Evolutionary conservation across 2,113 vertebrate genomes (phyloP).

Genomic region (Ranitomeya imitator): DNA sequence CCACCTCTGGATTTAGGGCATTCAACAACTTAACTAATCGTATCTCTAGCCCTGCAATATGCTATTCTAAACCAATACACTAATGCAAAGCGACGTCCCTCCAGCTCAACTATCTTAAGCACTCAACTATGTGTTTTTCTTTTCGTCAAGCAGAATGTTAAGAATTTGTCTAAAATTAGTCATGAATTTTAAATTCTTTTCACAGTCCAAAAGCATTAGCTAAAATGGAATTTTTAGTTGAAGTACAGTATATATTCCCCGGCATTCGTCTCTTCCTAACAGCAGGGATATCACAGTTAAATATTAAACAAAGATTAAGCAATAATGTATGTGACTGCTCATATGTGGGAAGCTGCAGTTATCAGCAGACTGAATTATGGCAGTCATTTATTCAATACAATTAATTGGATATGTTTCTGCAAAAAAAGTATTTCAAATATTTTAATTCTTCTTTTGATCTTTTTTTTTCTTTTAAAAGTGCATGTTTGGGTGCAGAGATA

Average conservation of each 20-base stretch:
- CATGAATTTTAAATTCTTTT: background rate
- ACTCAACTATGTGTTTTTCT: background rate
- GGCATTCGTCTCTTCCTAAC: background rate
- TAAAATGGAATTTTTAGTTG: background rate
- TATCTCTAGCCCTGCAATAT: background rate
- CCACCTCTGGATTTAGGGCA: no score
- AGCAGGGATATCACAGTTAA: constrained; percentile 5
- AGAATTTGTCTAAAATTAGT: background rate
- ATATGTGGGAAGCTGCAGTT: constrained; percentile 9
- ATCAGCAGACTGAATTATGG: constrained; percentile 15
- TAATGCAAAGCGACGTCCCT: background rate
- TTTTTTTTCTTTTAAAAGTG: background rate
- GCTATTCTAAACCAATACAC: background rate
- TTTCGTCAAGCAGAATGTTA: background rate
- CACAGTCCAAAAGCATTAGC: background rate
- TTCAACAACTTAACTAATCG: no score
- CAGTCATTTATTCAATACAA: background rate
- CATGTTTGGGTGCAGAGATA: background rate
- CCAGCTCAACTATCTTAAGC: background rate
- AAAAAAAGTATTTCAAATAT: constrained; percentile 17
- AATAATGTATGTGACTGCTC: constrained; percentile 22
- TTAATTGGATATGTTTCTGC: constrained; percentile 6
- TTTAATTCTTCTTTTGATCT: constrained; percentile 13
- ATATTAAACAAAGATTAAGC: constrained; percentile 6
- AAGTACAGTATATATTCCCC: background rate